Base-by-base conservation (phyloP, 1,140 invertebrate genomes). In the Pogonognathellus flavescens region DNA sequence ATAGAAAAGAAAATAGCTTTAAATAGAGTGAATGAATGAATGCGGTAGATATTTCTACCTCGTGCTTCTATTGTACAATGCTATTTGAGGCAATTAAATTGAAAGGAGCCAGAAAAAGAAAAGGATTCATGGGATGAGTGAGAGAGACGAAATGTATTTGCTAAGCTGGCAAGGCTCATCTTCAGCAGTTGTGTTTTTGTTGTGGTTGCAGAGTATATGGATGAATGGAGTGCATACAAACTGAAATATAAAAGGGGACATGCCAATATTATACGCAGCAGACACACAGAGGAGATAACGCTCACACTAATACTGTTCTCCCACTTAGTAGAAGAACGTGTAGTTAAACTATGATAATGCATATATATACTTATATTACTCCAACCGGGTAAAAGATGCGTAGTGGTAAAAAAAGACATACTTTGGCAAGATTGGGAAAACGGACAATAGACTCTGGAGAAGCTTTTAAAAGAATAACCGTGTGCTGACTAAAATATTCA, bases 61-160 rank as follows among this genome's bases (percentile, higher is more conserved):
- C 84, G 53, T 76, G 66, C 66, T 76, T 20, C 70, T 60, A 82
- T 86, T 86, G 82, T 86, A 14, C 31, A 31, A 22, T 82, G 55
- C 85, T 83, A 86, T 84, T 86, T 84, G 86, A 86, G 86, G 86
- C 86, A 86, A 86, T 86, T 86, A 86, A 86, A 86, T 83, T 86
- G 86, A 86, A 86, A 86, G 86, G 84, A 66, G 53, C 57, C 22
- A 50, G 70, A 59, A 80, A 83, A 60, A 66, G 60, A 83, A 83
- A 83, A 83, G 31, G 81, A 82, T 76, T 76, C 70, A 76, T 76
- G 41, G 70, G 41, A 76, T 76, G 70, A 76, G 70, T 76, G 70
- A 76, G 70, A 76, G 70, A 76, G 25, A 76, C 41, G 70, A 76
- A 76, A 76, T 76, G 70, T 76, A 50, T 49, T 41, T 76, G 70